Percentiles rank a stretch among this genome's conserved stretches.
Evolutionary conservation across 2,113 vertebrate genomes (phyloP).

Genomic region (Oriolus oriolus): DNA sequence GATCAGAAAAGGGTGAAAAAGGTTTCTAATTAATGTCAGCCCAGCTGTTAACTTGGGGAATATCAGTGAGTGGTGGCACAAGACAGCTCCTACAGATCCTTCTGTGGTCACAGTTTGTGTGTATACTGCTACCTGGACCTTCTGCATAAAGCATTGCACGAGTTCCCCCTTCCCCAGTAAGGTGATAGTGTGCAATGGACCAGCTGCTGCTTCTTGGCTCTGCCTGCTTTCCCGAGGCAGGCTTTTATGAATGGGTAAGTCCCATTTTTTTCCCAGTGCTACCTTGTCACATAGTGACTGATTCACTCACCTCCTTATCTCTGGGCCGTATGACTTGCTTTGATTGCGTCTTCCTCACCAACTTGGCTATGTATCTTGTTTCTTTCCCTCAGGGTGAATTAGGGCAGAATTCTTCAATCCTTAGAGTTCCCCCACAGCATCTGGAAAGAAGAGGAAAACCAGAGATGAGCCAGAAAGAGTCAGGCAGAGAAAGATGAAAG

Average conservation of each 20-base stretch:
- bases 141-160: background rate
- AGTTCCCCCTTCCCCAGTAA: background rate
- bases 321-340: background rate
- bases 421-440: background rate
- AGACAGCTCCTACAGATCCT: background rate
- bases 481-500: slow-evolving; percentile 42
- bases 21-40: slow-evolving; percentile 28
- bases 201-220: background rate
- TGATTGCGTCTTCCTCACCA: background rate
- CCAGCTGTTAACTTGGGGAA: background rate
- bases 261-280: background rate
- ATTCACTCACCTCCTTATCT: slow-evolving; percentile 15
- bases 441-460: slow-evolving; percentile 35
- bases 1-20: background rate
- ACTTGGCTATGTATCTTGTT: background rate
- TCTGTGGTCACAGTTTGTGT: background rate
- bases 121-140: background rate
- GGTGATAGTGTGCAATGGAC: background rate
- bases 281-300: slow-evolving; percentile 6
- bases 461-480: slow-evolving; percentile 6
- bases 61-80: background rate
- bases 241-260: slow-evolving; percentile 14
- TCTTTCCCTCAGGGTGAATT: background rate
- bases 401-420: background rate
- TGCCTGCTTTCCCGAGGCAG: background rate